A percentile compares a stretch with the other conserved stretches of the same genome.
Conservation (phyloP, 2,113 vertebrate species). For the Lampris incognitus region DNA sequence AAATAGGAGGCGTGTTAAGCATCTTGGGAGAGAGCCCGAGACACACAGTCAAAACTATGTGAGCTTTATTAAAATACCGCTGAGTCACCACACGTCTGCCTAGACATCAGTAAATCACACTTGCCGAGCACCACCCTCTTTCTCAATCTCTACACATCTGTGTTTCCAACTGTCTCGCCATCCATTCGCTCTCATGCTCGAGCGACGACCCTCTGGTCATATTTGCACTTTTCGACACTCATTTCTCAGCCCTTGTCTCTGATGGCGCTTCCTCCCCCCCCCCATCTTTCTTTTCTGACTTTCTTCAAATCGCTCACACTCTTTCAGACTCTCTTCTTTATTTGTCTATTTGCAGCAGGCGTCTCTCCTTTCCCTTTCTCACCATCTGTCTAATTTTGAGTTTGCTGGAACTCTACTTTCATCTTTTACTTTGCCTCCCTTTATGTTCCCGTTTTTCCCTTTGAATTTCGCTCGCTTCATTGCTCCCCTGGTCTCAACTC, state of each 20-base stretch:
- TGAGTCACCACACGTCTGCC: constrained; percentile 52
- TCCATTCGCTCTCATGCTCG: background rate
- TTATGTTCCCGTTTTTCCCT: background rate
- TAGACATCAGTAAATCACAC: constrained; percentile 22
- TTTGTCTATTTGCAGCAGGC: background rate
- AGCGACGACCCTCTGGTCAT: background rate
- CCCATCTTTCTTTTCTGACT: background rate
- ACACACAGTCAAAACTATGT: constrained; percentile 28
- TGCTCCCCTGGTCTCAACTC: background rate
- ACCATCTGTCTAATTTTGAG: no score
- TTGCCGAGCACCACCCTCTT: constrained; percentile 7
- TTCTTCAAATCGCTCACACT: background rate
- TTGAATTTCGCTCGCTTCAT: constrained; percentile 8
- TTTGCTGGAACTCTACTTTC: no score
- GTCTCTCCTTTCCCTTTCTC: background rate
- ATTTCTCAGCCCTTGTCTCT: constrained; percentile 21
- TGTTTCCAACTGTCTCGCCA: constrained; percentile 20
- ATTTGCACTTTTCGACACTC: background rate
- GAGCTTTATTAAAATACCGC: constrained; percentile 51
- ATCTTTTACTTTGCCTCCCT: background rate
- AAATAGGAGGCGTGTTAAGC: constrained; percentile 33
- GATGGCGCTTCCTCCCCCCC: background rate
- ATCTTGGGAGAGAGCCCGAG: constrained; percentile 32
- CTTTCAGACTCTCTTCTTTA: background rate
- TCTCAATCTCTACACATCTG: constrained; percentile 36